Percentiles rank a stretch among this genome's conserved stretches.
phyloP scores from a whole-genome alignment of 2,888 invertebrate genomes.

The Epinotia ramella region DNA sequence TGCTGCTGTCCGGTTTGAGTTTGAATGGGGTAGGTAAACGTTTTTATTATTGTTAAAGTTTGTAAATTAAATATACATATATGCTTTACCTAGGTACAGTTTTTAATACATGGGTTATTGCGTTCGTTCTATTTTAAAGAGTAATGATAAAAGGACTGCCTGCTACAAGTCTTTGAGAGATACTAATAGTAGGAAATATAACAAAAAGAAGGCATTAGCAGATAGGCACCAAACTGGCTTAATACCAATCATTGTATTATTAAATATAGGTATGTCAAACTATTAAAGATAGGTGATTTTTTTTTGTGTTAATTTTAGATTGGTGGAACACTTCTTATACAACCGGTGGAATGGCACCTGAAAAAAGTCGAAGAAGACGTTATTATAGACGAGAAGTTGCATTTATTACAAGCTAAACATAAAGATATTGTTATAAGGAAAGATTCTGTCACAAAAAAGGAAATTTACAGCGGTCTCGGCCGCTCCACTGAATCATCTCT shows the following conservation, averaged over 20 bases:
- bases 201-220: background rate
- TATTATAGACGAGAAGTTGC: constrained; percentile 69
- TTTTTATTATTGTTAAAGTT: constrained; percentile 17
- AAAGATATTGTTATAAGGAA: constrained; percentile 64
- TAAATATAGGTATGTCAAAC: background rate
- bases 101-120: no score
- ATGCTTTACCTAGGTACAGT: no score
- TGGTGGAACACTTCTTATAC: constrained; percentile 84
- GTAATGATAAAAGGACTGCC: no score
- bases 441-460: constrained; percentile 58
- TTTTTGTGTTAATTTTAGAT: constrained; percentile 66
- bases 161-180: no score
- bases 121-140: no score
- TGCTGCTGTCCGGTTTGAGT: constrained; percentile 87
- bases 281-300: no score
- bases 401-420: constrained; percentile 67
- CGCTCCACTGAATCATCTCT: constrained; percentile 54
- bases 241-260: background rate
- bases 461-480: constrained; percentile 49
- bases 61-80: background rate
- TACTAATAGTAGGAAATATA: no score
- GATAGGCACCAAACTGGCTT: background rate
- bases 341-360: constrained; percentile 86
- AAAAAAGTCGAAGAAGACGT: constrained; percentile 73
- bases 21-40: constrained; percentile 87